phyloP scores from a whole-genome alignment of 2,797 vertebrate species.

The Poecile montanus region DNA sequence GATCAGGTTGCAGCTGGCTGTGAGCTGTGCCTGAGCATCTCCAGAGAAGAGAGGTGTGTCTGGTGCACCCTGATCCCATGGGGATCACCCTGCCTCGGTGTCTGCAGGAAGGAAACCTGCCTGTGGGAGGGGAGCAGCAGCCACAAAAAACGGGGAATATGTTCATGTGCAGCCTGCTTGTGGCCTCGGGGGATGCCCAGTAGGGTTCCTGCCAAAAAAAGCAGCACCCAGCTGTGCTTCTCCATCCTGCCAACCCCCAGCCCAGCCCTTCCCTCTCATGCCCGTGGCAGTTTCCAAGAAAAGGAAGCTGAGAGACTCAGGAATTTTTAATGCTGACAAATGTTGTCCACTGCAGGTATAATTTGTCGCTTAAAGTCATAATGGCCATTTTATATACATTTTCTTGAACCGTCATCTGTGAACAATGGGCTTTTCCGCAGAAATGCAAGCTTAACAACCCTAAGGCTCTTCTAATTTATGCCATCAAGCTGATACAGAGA shows the following conservation, averaged over 20 bases:
- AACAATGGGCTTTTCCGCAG: conserved; percentile 26
- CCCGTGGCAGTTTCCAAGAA: not conserved
- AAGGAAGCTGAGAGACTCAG: not conserved
- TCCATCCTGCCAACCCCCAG: not conserved
- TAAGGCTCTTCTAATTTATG: not conserved
- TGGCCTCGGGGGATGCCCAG: rapidly evolving
- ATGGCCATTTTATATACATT: not conserved
- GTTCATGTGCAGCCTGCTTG: not conserved
- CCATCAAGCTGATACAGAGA: not conserved
- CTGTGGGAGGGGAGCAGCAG: not conserved
- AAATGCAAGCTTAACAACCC: conserved; percentile 22
- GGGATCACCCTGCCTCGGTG: rapidly evolving
- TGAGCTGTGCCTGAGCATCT: not conserved
- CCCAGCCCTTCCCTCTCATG: not conserved
- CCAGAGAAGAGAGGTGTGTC: not conserved
- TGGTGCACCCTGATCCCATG: not conserved
- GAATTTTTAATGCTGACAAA: conserved; percentile 29
- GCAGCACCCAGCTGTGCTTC: not conserved
- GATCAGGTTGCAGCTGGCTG: not conserved
- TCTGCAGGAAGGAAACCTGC: not conserved
- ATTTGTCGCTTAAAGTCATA: not conserved
- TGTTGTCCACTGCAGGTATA: conserved; percentile 10
- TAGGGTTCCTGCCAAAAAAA: not conserved
- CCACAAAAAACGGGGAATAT: rapidly evolving
- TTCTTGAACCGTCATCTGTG: not conserved